These are phyloP conservation scores for Caenorhabditis auriculariae DNA, from an alignment of 2,888 invertebrate species.

Conservation along the genomic window DNA sequence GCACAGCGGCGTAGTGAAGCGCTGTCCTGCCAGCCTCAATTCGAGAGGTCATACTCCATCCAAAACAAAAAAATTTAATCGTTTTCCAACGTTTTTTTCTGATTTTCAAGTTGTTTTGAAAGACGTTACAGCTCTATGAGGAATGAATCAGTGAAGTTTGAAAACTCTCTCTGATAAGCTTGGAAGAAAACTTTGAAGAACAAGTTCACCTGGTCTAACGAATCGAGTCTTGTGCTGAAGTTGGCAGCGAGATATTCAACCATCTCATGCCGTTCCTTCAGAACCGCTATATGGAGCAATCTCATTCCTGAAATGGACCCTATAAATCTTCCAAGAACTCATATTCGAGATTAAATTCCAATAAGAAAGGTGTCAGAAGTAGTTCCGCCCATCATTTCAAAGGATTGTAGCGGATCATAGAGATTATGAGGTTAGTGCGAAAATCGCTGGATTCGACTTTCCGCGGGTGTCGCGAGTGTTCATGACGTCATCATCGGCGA, in stretches of 20 bases:
- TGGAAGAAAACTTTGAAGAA: too few species aligned
- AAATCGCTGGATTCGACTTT: slow-evolving; percentile 6
- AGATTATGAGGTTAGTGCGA: too few species aligned
- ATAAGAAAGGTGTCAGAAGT: too few species aligned
- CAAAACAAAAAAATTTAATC: too few species aligned
- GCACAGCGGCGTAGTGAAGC: slow-evolving; percentile 59
- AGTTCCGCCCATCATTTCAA: too few species aligned
- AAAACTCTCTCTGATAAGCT: too few species aligned
- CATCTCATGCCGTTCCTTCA: slow-evolving; percentile 58
- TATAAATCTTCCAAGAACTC: background rate
- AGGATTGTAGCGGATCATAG: too few species aligned
- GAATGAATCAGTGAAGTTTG: too few species aligned
- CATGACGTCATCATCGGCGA: slow-evolving; percentile 53
- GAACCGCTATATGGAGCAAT: slow-evolving; percentile 54
- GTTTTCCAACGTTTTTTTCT: background rate
- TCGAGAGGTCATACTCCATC: too few species aligned
- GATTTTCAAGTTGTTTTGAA: background rate
- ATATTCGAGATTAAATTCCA: too few species aligned
- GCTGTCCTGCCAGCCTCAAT: slow-evolving; percentile 52
- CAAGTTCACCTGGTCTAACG: slow-evolving; percentile 47
- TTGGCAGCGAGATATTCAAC: slow-evolving; percentile 50
- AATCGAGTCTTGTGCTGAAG: slow-evolving; percentile 45
- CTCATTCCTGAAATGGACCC: slow-evolving; percentile 34
- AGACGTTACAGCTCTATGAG: background rate
- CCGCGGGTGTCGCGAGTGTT: slow-evolving; percentile 53